Conservation (phyloP, 2,113 vertebrate genomes). For the Leptobrachium ailaonicum region DNA sequence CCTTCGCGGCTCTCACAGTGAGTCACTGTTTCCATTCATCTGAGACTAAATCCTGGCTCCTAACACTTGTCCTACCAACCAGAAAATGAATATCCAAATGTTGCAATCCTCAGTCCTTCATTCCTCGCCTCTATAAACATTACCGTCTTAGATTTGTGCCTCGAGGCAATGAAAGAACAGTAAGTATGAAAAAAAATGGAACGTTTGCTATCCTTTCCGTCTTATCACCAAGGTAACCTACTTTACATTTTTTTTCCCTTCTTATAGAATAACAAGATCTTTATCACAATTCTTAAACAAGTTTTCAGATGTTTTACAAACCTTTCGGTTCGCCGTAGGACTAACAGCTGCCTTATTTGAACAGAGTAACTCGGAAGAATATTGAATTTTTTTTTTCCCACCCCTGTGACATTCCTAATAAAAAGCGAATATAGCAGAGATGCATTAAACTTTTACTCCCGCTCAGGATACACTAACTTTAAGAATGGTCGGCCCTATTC, state of each 20-base stretch:
- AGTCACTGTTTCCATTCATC: constrained; percentile 28
- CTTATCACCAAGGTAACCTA: neutral
- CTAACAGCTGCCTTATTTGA: no score
- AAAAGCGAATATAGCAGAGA: no score
- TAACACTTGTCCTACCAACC: neutral
- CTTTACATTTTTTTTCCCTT: neutral
- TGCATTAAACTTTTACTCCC: no score
- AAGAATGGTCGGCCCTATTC: no score
- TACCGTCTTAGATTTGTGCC: neutral
- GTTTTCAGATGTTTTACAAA: no score
- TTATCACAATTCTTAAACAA: neutral
- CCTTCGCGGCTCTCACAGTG: constrained; percentile 2
- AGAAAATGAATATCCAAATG: neutral
- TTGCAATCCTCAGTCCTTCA: neutral
- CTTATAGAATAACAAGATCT: neutral
- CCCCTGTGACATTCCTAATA: no score
- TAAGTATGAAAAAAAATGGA: neutral
- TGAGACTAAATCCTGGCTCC: neutral
- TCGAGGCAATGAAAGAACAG: neutral
- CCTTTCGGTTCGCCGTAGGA: no score
- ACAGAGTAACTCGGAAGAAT: no score
- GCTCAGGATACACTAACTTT: no score
- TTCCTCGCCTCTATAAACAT: neutral
- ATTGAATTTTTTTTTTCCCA: no score
- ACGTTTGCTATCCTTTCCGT: neutral